A percentile compares a stretch with the other conserved stretches of the same genome.
phyloP scores from a whole-genome alignment of 2,113 vertebrate genomes.

The Gymnogyps californianus region DNA sequence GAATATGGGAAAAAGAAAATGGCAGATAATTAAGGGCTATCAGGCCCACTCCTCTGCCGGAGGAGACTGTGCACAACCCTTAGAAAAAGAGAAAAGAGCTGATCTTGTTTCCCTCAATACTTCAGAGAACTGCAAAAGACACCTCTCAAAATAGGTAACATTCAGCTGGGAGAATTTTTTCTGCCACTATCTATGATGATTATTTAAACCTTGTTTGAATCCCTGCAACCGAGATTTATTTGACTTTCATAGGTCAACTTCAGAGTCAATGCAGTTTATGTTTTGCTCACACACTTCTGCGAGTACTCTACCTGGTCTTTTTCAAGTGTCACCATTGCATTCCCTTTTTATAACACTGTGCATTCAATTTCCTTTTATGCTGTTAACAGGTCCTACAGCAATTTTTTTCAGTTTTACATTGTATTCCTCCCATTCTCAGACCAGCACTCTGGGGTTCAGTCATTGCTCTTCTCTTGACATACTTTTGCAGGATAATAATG shows the following conservation, averaged over 20 bases:
- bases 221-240: not conserved
- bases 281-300: slow-evolving; percentile 22
- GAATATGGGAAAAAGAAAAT: not conserved
- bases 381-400: slow-evolving; percentile 14
- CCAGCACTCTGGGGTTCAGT: not conserved
- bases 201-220: slow-evolving; percentile 41
- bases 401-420: slow-evolving; percentile 36
- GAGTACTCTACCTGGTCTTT: not conserved
- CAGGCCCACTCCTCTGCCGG: not conserved
- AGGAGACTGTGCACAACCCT: not conserved
- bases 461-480: slow-evolving; percentile 43
- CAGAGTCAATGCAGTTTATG: slow-evolving; percentile 38
- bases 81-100: not conserved
- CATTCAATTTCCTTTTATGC: slow-evolving; percentile 44
- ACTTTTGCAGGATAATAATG: slow-evolving; percentile 38
- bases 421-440: slow-evolving; percentile 24
- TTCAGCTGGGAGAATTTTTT: not conserved
- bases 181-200: not conserved
- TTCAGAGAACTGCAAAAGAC: slow-evolving; percentile 41
- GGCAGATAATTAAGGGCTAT: not conserved
- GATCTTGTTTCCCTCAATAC: not conserved
- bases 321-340: slow-evolving; percentile 39
- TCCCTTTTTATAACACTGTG: slow-evolving; percentile 26
- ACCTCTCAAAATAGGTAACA: not conserved
- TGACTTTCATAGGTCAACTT: slow-evolving; percentile 35